These are phyloP conservation scores for Dryocosmus kuriphilus DNA, from an alignment of 2,888 invertebrate genomes.

Conservation along the genomic window DNA sequence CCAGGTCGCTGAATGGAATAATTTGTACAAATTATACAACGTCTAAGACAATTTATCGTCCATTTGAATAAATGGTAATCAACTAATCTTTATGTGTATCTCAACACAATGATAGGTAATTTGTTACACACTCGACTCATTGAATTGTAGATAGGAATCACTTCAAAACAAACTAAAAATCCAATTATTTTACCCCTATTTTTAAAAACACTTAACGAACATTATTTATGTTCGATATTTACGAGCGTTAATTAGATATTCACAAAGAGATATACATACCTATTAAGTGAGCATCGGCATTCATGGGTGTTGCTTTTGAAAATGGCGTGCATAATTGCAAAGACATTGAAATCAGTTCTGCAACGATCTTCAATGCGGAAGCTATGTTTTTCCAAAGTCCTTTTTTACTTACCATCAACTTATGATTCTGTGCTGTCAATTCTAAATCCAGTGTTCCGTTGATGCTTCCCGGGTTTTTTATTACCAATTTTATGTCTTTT, in stretches of 20 bases:
- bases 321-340: conserved; percentile 2
- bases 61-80: conserved; percentile 34
- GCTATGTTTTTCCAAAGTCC: background rate
- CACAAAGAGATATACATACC: conserved; percentile 16
- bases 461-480: background rate
- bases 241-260: conserved; percentile 34
- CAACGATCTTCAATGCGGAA: conserved; percentile 5
- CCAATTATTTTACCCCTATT: conserved; percentile 38
- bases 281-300: conserved; percentile 19
- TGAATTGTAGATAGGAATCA: conserved; percentile 64
- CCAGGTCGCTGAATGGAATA: conserved; percentile 9
- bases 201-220: background rate
- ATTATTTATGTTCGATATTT: conserved; percentile 8
- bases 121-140: conserved; percentile 20
- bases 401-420: background rate
- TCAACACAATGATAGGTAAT: conserved; percentile 19
- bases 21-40: conserved; percentile 19
- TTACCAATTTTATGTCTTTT: background rate
- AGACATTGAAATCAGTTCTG: conserved; percentile 21
- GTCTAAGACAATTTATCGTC: conserved; percentile 11
- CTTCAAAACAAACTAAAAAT: conserved; percentile 68
- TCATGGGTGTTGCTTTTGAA: conserved; percentile 14
- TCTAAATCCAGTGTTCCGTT: conserved; percentile 4
- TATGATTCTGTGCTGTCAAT: background rate
- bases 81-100: conserved; percentile 27